Percentiles rank a stretch among this genome's conserved stretches.
phyloP scores from a whole-genome alignment of 1,140 invertebrate species.

The Harlomillsia oculata region DNA sequence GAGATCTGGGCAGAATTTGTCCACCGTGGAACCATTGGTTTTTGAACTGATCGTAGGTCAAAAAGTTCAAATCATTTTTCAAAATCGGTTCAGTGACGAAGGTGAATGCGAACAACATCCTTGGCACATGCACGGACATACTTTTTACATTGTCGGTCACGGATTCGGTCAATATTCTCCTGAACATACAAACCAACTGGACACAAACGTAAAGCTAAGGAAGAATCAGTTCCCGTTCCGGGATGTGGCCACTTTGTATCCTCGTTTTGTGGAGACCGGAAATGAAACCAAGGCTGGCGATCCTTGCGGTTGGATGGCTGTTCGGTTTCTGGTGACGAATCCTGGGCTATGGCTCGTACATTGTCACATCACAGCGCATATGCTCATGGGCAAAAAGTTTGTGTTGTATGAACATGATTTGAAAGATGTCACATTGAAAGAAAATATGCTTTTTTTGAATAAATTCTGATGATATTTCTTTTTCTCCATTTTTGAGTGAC shows the following conservation, averaged over 20 bases:
- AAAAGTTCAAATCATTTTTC: conserved; percentile 17
- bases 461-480: not conserved
- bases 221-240: not conserved
- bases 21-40: not conserved
- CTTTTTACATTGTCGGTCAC: conserved; percentile 17
- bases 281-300: conserved; percentile 5
- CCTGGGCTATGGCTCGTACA: conserved; percentile 16
- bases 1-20: not conserved
- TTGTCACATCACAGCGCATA: conserved; percentile 18
- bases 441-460: not conserved
- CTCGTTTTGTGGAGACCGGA: not conserved
- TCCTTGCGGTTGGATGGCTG: conserved; percentile 12
- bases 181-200: not conserved
- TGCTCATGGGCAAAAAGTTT: conserved; percentile 19
- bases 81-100: conserved; percentile 15
- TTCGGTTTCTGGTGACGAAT: conserved; percentile 13
- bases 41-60: conserved; percentile 11
- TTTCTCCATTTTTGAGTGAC: not conserved
- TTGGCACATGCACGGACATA: conserved; percentile 16
- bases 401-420: conserved; percentile 12
- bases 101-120: conserved; percentile 23
- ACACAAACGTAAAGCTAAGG: not conserved
- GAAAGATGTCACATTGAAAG: not conserved
- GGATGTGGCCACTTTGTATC: conserved; percentile 14
- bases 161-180: conserved; percentile 12